Percentiles rank a stretch among this genome's conserved stretches.
Evolutionary conservation across 2,113 vertebrate genomes (phyloP).

Genomic region (Apistogramma diplotaenia): DNA sequence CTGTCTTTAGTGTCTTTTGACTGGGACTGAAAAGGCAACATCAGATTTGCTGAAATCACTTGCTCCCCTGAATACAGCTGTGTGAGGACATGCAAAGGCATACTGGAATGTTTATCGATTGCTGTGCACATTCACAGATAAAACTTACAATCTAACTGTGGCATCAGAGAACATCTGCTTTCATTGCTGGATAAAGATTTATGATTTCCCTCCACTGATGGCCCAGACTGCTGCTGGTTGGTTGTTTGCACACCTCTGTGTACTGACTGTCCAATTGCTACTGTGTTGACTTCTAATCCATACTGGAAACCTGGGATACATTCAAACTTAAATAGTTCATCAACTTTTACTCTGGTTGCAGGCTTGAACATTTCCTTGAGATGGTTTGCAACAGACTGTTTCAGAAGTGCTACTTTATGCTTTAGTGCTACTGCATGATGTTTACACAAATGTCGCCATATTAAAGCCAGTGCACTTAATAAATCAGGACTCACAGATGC

Average conservation of each 20-base stretch:
- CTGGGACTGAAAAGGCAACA: not conserved
- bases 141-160: not conserved
- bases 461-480: not conserved
- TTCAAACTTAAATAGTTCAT: not conserved
- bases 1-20: not conserved
- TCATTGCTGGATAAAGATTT: not conserved
- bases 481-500: not conserved
- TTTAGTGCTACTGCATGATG: not conserved
- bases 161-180: not conserved
- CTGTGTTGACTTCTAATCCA: not conserved
- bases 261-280: not conserved
- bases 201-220: not conserved
- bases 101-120: not conserved
- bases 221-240: not conserved
- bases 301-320: not conserved
- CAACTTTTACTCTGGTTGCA: not conserved
- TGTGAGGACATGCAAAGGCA: not conserved
- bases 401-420: not conserved
- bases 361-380: not conserved
- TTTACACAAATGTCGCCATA: not conserved
- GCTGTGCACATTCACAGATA: not conserved
- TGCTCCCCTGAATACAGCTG: not conserved
- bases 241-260: not conserved
- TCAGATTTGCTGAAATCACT: slow-evolving; percentile 3
- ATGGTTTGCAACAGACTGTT: not conserved